Base-by-base conservation (phyloP, 1,140 invertebrate species). In the Drosophila nigromelanica region DNA sequence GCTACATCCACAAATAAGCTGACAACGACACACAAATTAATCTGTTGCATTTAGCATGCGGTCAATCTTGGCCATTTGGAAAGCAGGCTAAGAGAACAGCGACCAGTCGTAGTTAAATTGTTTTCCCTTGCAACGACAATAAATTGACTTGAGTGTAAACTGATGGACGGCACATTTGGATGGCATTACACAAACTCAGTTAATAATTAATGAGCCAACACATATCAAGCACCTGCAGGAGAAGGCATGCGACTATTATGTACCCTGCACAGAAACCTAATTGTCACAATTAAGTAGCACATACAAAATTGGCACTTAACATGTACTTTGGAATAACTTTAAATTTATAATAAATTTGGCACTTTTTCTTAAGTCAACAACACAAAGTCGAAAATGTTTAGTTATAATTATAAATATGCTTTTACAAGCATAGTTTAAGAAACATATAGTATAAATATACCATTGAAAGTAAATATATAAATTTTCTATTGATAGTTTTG, bases 21-120 rank as follows among this genome's bases (percentile, higher is more conserved):
- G 64, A 79, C 64, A 86, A 80, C 50, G 48, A 68, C 59, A 76
- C 48, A 73, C 67, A 78, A 81, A 89, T 86, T 78, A 69, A 81
- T 55, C 70, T 72, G 70, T 60, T 86, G 73, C 66, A 85, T 86
- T 77, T 78, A 67, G 82, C 63, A 80, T 76, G 78, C 63, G 77
- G 66, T 68, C 67, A 68, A 78, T 78, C 68, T 64, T 58, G 45
- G 15, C n/a, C 50, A 37, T 75, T 80, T 60, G 61, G 55, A 33
- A 62, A 73, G 21, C 40, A 43, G 48, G 78, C 64, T 61, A 67
- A 75, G 60, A 64, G 63, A 21, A n/a, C 47, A 64, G 60, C 51
- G 51, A 7, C 24, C 42, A 18, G 61, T 54, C 55, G 45, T 63
- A 37, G 54, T 40, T 56, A 69, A 61, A 56, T 81, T 61, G 42